phyloP scores from a whole-genome alignment of 1,140 invertebrate species.

The Camponotus floridanus region DNA sequence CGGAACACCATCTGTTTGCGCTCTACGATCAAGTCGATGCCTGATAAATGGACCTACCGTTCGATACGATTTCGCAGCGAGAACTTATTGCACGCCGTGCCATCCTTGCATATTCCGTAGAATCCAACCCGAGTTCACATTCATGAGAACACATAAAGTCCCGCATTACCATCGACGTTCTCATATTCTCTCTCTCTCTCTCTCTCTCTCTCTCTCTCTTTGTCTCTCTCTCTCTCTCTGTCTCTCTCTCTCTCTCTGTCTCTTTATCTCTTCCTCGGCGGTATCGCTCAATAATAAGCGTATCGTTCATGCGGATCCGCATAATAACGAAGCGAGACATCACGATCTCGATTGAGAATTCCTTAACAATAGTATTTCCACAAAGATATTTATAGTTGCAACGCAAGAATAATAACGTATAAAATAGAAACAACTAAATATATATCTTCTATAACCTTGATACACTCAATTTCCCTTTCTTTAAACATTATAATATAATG shows the following conservation, averaged over 20 bases:
- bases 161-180: not conserved
- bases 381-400: conserved; percentile 1
- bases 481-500: too few species aligned
- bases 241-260: too few species aligned
- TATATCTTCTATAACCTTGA: not conserved
- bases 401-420: not conserved
- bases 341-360: conserved; percentile 24
- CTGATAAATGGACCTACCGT: conserved; percentile 51
- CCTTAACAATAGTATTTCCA: conserved; percentile 20
- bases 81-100: conserved; percentile 29
- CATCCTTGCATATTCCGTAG: conserved; percentile 30
- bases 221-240: too few species aligned
- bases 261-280: not conserved
- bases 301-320: not conserved
- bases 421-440: conserved; percentile 13
- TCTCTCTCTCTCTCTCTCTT: too few species aligned
- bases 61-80: conserved; percentile 52
- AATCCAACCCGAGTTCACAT: conserved; percentile 40
- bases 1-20: conserved; percentile 61
- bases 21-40: conserved; percentile 45
- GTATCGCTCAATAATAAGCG: conserved; percentile 17
- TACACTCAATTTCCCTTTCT: too few species aligned
- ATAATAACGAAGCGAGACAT: conserved; percentile 31
- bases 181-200: not conserved
- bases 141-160: conserved; percentile 23